Conservation (phyloP, 2,888 invertebrate species). For the Nebria salina region DNA sequence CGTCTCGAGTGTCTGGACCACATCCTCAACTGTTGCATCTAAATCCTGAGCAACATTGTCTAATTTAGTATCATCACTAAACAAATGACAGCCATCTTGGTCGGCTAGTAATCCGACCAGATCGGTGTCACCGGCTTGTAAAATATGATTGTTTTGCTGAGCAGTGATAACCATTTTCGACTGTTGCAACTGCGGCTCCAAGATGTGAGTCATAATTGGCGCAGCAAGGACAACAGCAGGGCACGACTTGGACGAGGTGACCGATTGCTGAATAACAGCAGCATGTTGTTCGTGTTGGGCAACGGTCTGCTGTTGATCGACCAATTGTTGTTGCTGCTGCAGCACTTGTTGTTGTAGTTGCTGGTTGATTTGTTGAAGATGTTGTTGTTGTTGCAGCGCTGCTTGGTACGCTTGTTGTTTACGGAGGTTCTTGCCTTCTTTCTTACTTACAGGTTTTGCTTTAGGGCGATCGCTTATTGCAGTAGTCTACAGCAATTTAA, state of each 20-base stretch:
- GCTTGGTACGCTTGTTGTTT: constrained; percentile 64
- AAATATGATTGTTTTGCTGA: constrained; percentile 53
- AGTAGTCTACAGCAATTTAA: constrained; percentile 65
- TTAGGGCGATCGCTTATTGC: constrained; percentile 86
- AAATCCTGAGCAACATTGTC: constrained; percentile 57
- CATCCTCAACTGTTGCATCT: constrained; percentile 59
- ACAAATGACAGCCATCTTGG: constrained; percentile 50
- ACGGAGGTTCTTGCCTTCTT: constrained; percentile 78
- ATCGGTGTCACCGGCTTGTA: constrained; percentile 55
- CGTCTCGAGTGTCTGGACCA: constrained; percentile 63
- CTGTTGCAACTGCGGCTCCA: constrained; percentile 62
- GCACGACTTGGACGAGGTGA: constrained; percentile 29
- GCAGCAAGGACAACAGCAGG: constrained; percentile 37
- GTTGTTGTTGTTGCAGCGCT: constrained; percentile 61
- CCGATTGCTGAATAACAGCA: constrained; percentile 50
- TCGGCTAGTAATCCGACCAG: constrained; percentile 49
- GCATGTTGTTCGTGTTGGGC: constrained; percentile 48
- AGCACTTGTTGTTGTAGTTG: constrained; percentile 51
- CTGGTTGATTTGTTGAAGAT: constrained; percentile 56
- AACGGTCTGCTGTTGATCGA: constrained; percentile 55
- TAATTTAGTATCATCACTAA: constrained; percentile 53
- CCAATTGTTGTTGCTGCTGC: constrained; percentile 56
- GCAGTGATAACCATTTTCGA: constrained; percentile 52
- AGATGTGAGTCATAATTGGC: constrained; percentile 53
- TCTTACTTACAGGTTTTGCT: constrained; percentile 82